These are phyloP conservation scores for Rhinolophus ferrumequinum DNA, from an alignment of 2,113 vertebrate species.

Conservation along the genomic window DNA sequence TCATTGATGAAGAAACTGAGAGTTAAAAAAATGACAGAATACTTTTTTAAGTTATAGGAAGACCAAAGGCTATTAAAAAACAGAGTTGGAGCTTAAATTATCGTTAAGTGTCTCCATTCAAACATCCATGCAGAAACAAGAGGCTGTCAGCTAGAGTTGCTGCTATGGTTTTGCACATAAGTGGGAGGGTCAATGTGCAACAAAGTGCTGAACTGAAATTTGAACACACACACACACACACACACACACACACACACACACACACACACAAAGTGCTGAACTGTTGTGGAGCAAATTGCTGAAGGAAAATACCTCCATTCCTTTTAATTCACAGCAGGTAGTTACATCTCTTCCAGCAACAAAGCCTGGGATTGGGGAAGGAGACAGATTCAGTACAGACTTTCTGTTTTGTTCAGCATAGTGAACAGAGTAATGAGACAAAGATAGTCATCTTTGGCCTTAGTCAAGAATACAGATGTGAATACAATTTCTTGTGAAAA, in stretches of 20 bases:
- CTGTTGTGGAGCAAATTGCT: neutral
- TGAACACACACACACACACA: too few relatives aligned
- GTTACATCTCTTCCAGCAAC: neutral
- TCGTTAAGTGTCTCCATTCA: neutral
- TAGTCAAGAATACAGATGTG: neutral
- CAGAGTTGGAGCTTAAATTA: neutral
- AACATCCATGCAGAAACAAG: neutral
- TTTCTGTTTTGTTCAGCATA: neutral
- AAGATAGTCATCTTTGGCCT: neutral
- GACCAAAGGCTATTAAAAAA: neutral
- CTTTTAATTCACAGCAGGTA: neutral
- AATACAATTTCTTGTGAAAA: slow-evolving; percentile 1
- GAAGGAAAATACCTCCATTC: neutral
- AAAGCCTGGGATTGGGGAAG: neutral
- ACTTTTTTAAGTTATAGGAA: neutral
- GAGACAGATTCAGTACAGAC: neutral
- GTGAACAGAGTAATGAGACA: neutral
- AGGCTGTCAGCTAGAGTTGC: neutral
- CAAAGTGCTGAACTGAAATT: neutral
- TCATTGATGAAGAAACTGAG: neutral
- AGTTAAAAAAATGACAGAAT: neutral
- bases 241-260: too few relatives aligned
- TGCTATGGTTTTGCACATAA: neutral
- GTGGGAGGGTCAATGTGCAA: neutral
- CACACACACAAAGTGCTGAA: neutral